phyloP scores from a whole-genome alignment of 2,113 vertebrate genomes.

The Phycodurus eques region DNA sequence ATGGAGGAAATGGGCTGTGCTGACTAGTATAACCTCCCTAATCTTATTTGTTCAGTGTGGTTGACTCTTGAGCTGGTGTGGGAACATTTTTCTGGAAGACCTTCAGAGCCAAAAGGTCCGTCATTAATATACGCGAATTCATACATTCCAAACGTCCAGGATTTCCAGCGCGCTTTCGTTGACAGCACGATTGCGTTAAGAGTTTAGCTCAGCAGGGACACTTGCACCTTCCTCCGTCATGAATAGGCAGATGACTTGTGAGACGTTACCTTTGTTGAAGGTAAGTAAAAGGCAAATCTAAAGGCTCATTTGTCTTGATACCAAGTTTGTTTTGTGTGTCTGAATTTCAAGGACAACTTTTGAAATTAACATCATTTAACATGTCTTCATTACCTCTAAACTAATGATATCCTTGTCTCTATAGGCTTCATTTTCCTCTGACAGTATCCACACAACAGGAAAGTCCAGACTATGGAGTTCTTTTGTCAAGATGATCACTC shows the following conservation, averaged over 20 bases:
- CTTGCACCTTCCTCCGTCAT: constrained; percentile 35
- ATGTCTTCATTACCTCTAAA: not conserved
- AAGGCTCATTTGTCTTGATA: not conserved
- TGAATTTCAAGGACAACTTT: not conserved
- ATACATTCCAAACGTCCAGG: constrained; percentile 37
- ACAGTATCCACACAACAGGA: constrained; percentile 6
- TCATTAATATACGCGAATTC: constrained; percentile 54
- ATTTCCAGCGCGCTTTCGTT: constrained; percentile 27
- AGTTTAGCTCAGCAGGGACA: constrained; percentile 12
- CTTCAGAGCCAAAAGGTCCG: constrained; percentile 44
- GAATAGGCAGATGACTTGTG: constrained; percentile 23
- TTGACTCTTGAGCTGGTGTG: constrained; percentile 74
- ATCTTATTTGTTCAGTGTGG: constrained; percentile 81
- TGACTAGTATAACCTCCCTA: constrained; percentile 66
- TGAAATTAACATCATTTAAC: not conserved
- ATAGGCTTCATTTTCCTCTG: constrained; percentile 52
- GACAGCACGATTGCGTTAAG: not conserved
- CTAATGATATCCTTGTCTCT: not conserved
- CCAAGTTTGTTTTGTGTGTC: rapidly evolving
- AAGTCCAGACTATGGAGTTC: constrained; percentile 34
- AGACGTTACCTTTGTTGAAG: constrained; percentile 58
- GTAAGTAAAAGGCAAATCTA: constrained; percentile 39
- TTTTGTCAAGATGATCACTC: constrained; percentile 37
- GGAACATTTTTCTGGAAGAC: constrained; percentile 69
- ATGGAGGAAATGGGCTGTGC: constrained; percentile 61